Evolutionary conservation across 2,113 vertebrate genomes (phyloP).

Genomic region (Chaetura pelagica): DNA sequence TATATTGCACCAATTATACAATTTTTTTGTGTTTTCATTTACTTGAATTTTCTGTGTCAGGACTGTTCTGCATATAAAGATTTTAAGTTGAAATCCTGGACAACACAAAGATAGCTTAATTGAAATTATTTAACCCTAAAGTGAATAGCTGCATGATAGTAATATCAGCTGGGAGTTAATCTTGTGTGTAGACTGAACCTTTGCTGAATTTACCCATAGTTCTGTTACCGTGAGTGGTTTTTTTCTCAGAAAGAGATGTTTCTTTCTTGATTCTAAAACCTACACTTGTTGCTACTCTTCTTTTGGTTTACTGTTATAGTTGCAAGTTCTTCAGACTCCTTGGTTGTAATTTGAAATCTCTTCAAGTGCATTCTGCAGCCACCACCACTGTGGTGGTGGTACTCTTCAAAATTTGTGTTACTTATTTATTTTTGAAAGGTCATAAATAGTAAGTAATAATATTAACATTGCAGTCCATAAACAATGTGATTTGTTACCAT

Average conservation of each 20-base stretch:
- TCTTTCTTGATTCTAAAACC: background rate
- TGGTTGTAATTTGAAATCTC: background rate
- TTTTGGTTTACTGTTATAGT: background rate
- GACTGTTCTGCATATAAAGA: background rate
- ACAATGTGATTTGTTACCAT: background rate
- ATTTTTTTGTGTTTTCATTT: background rate
- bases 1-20: background rate
- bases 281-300: background rate
- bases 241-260: background rate
- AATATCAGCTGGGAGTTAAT: background rate
- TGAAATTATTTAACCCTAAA: background rate
- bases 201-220: background rate
- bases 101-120: background rate
- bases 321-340: background rate
- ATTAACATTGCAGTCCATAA: background rate
- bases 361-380: fast-evolving
- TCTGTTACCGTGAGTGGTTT: background rate
- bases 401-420: background rate
- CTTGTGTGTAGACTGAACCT: background rate
- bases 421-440: background rate
- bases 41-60: background rate
- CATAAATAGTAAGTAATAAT: background rate
- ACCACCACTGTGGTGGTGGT: too few relatives aligned
- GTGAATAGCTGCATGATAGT: background rate
- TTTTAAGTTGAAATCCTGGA: background rate